phyloP scores from a whole-genome alignment of 2,888 invertebrate genomes.

The Pyrochroa serraticornis region DNA sequence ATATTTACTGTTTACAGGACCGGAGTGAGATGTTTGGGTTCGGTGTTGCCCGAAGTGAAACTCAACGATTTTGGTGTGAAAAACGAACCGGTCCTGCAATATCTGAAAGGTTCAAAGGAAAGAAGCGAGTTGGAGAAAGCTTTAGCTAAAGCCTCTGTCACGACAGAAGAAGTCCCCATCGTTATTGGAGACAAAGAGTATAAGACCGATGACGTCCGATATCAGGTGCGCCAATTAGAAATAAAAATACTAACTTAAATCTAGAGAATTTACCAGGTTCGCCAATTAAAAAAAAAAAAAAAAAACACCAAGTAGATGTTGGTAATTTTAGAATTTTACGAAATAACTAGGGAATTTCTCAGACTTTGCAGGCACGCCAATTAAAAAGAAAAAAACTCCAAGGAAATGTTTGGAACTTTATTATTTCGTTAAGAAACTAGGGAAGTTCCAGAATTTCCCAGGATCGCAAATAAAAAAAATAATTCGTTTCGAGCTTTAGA shows the following conservation, averaged over 20 bases:
- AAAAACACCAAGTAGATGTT: no score
- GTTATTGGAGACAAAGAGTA: conserved; percentile 93
- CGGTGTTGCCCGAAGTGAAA: conserved; percentile 69
- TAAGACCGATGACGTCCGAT: conserved; percentile 73
- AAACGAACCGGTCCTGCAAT: conserved; percentile 84
- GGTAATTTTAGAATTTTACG: no score
- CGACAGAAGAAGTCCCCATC: conserved; percentile 88
- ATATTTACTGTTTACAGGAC: conserved; percentile 52
- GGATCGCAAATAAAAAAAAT: no score
- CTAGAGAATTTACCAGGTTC: not conserved
- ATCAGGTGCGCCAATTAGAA: conserved; percentile 72
- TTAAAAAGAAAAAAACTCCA: no score
- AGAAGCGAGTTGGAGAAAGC: conserved; percentile 73
- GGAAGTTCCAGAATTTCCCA: no score
- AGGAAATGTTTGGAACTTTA: no score
- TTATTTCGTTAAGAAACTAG: no score
- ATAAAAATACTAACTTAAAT: conserved; percentile 28
- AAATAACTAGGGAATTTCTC: no score
- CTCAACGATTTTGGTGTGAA: conserved; percentile 71
- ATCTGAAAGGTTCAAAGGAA: conserved; percentile 83
- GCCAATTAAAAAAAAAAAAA: no score
- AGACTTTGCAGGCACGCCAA: no score
- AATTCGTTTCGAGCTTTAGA: no score
- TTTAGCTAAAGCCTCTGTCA: conserved; percentile 67
- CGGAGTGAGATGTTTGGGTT: conserved; percentile 62